Conservation (phyloP, 1,140 invertebrate genomes). For the Drosophila bocki region DNA sequence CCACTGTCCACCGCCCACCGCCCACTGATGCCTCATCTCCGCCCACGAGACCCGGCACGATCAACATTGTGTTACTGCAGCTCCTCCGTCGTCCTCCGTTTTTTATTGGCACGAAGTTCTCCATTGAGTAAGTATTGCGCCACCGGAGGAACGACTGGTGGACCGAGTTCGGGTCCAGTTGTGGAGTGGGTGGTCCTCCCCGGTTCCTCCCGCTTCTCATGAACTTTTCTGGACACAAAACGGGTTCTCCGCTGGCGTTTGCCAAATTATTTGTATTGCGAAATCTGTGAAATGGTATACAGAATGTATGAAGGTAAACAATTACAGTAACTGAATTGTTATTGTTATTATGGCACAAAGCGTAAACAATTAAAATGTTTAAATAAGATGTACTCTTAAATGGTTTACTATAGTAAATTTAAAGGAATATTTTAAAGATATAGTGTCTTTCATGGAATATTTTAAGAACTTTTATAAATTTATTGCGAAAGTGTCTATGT, state of each 20-base stretch:
- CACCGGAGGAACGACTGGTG: constrained; percentile 20
- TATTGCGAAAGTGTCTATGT: neutral
- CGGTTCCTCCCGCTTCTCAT: no score
- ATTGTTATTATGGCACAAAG: neutral
- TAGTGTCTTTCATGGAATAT: neutral
- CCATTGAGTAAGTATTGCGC: constrained; percentile 48
- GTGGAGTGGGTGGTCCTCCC: constrained; percentile 29
- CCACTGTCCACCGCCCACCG: constrained; percentile 18
- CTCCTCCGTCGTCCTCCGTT: constrained; percentile 22
- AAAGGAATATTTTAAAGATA: no score
- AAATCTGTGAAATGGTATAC: constrained; percentile 30
- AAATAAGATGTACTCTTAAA: no score
- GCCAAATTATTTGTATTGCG: constrained; percentile 42
- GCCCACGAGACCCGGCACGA: constrained; percentile 27
- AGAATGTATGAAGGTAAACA: neutral
- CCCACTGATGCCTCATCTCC: constrained; percentile 12
- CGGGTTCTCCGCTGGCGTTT: constrained; percentile 27
- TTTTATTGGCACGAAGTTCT: constrained; percentile 29
- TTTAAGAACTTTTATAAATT: neutral
- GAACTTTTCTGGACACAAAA: constrained; percentile 11
- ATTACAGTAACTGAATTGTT: neutral
- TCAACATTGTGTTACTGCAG: constrained; percentile 33
- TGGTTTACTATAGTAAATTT: no score
- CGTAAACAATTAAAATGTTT: no score
- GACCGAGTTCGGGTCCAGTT: constrained; percentile 19